Evolutionary conservation across 2,888 invertebrate genomes (phyloP), one percentile per base, ranked within the genome.

Genomic region (Melipona beecheii): DNA sequence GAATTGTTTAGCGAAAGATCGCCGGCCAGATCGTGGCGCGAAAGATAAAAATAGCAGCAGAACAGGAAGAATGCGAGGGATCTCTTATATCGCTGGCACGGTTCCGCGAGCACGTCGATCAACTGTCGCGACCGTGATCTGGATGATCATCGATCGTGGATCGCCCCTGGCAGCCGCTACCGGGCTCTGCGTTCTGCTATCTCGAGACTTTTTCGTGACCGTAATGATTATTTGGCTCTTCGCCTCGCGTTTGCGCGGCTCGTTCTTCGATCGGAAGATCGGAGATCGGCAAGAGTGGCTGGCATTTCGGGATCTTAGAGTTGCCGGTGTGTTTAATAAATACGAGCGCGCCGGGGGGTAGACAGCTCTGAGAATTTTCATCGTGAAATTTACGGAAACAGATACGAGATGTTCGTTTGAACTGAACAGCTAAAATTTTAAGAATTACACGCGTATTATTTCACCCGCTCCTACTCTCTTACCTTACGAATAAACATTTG

Each of bases 21-120:
- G 17, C 27, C 27, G 24, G 27, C 27, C 52, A 27, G 62, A 71
- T 70, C 71, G 77, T 65, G 66, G 82, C 69, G 65, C 58, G 78
- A 43, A 36, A 71, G 83, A 80, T 81, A 80, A 82, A 87, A 89
- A 89, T 88, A 87, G 85, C 3, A 52, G 52, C 24, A 19, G 31
- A 64, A 65, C 65, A 58, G 73, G 80, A 83, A 82, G 87, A 87
- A 89, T 81, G 83, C 77, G 78, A 73, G 64, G 86, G 87, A 89
- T 86, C 76, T 80, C 75, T 43, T 75, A 71, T 79, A 81, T 87
- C 83, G 84, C 82, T 88, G 89, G 88, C 87, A 89, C 79, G 52
- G 75, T 75, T 72, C 87, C 76, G 60, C 75, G 66, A 36, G 58
- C 87, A 84, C 83, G 89, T 87, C 83, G 83, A 85, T 87, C 87